Base-by-base conservation (phyloP, 2,797 vertebrate genomes). In the Anolis apletophallus region DNA sequence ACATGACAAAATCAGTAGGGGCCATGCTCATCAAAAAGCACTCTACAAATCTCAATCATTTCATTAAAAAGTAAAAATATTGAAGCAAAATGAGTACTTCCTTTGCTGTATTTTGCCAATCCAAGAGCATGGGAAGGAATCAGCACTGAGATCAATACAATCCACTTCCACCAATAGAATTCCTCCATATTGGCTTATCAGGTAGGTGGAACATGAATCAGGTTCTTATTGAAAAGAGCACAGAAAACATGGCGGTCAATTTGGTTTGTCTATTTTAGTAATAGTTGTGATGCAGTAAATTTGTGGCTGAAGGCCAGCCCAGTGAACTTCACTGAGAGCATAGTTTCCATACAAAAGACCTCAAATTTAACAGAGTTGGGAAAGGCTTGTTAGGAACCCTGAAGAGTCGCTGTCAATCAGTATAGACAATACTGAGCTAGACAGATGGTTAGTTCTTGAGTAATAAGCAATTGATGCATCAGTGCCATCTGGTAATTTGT, bases 1-100 rank as follows among this genome's bases (percentile, higher is more conserved):
- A 95, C 93, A 90, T 91, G 94, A 95, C 94, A 92, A 94, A 95
- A 89, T 90, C 91, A 80, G 80, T 92, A 93, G 87, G 90, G 93
- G 91, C 87, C 89, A 72, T 92, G 90, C 94, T 95, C 93, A 88
- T 95, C 91, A 94, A 91, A 46, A 95, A 85, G 86, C 92, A 89
- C 77, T 85, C 90, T 89, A 85, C 84, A 92, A 93, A 91, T 93
- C 85, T 88, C 92, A 91, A 91, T 93, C 91, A 87, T 88, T 94
- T 87, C 1, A 0, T 85, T 91, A 86, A 89, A 94, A 81, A 91
- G 67, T 87, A 92, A 90, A 91, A 93, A 93, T 93, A 93, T 90
- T 90, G 88, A 92, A 92, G 88, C 85, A 90, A 80, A 87, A 93
- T 92, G 72, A 91, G 88, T 88, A 90, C 90, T 91, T 94, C 91